Base-by-base conservation (phyloP, 1,140 invertebrate species). In the Temnothorax nylanderi region DNA sequence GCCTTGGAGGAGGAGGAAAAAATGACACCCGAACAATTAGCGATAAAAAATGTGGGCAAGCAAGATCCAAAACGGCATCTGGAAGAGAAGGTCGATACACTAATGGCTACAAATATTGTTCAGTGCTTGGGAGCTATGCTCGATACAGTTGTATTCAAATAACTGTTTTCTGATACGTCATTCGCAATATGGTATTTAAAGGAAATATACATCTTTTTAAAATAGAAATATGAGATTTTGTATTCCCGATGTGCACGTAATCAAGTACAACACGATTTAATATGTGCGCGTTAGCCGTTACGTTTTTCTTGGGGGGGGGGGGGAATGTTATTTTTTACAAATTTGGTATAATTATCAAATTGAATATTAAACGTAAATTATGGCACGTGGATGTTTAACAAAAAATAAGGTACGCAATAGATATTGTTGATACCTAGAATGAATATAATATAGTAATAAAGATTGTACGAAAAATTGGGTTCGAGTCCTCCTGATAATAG, bases 41-140 rank as follows among this genome's bases (percentile, higher is more conserved):
- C 99, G 18, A 99, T 99, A 91, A 99, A 99, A 94, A 99, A 99
- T 96, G 99, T 99, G 60, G 99, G 99, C 34, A 99, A 99, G 96
- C 98, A 99, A 95, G 99, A 99, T 96, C 99, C 99, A n/a, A 99
- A 99, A 96, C 97, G 99, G 88, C 99, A 99, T 97, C 96, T 99
- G 91, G 99, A 99, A 95, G 99, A 99, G 94, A 99, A 99, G 96
- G 99, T 99, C 21, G 99, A 99, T 96, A 97, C 98, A 69, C 96
- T 99, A 41, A 99, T 99, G 98, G 98, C 98, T 32, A 98, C 98
- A 87, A 99, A 99, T 95, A 99, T 99, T 95, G 99, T 99, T 51
- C 99, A 99, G 95, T 99, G 98, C 96, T 96, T 99, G 90, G 99
- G 99, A 92, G 98, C 99, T 26, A 99, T 99, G 99, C 96, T 99